Percentiles rank a stretch among this genome's conserved stretches.
phyloP scores from a whole-genome alignment of 2,797 vertebrate genomes.

The Eurystomus glaucurus region DNA sequence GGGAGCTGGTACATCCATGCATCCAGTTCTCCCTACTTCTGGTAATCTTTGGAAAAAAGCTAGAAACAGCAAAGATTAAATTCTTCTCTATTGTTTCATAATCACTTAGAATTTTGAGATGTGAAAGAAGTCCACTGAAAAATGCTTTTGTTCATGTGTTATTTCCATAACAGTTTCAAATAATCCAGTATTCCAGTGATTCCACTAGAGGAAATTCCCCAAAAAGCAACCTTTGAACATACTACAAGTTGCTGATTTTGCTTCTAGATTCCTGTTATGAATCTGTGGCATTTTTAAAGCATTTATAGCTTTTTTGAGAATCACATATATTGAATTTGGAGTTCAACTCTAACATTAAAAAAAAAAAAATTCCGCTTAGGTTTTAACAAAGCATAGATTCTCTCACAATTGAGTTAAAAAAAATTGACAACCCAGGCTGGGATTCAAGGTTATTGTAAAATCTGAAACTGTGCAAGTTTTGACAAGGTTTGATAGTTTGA shows the following conservation, averaged over 20 bases:
- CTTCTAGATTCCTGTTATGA: not conserved
- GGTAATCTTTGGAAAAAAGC: not conserved
- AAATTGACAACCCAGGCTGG: not conserved
- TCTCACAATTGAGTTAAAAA: not conserved
- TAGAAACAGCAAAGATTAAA: not conserved
- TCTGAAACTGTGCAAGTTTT: not conserved
- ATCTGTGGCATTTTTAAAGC: not conserved
- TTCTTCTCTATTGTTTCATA: not conserved
- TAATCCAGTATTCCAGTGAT: not conserved
- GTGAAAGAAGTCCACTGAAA: not conserved
- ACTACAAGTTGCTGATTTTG: not conserved
- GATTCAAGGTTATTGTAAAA: not conserved
- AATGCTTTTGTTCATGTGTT: not conserved
- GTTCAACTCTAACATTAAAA: not conserved
- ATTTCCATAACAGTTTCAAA: not conserved
- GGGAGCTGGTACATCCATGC: not conserved
- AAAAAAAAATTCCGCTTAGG: not conserved
- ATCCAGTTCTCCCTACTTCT: not conserved
- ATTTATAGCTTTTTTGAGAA: not conserved
- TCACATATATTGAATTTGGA: not conserved
- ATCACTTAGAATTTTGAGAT: not conserved
- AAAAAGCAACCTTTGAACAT: not conserved
- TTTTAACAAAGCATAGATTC: not conserved
- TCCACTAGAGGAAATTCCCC: not conserved
- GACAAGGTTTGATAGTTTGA: not conserved